Conservation (phyloP, 1,140 invertebrate genomes). For the Colletes gigas region DNA sequence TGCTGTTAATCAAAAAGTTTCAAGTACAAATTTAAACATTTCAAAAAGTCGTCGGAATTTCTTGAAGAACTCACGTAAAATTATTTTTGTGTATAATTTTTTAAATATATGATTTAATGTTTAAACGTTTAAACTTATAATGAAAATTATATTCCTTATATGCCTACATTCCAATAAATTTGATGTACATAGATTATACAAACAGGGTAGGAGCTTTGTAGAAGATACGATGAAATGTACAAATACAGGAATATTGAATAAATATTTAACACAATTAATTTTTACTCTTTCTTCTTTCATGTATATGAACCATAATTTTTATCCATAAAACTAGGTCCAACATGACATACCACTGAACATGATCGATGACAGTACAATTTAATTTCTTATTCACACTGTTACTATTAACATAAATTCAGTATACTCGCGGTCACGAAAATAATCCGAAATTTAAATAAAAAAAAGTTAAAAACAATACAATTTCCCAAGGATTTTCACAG, state of each 20-base stretch:
- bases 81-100: constrained; percentile 3
- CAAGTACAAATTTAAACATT: constrained; percentile 17
- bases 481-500: constrained; percentile 20
- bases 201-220: constrained; percentile 47
- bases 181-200: constrained; percentile 51
- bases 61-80: constrained; percentile 4
- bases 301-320: constrained; percentile 36
- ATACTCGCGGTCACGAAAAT: constrained; percentile 20
- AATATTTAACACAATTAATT: constrained; percentile 53
- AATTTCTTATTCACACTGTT: constrained; percentile 31
- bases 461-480: constrained; percentile 13
- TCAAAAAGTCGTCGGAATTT: background rate
- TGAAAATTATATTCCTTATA: constrained; percentile 26
- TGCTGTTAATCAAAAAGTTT: constrained; percentile 14
- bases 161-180: constrained; percentile 36
- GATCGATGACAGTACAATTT: constrained; percentile 34
- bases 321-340: constrained; percentile 44
- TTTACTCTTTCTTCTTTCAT: constrained; percentile 40
- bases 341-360: constrained; percentile 35
- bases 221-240: constrained; percentile 57
- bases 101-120: constrained; percentile 39
- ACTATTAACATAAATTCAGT: constrained; percentile 22
- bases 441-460: constrained; percentile 10
- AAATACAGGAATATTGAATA: constrained; percentile 56
- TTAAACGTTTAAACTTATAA: constrained; percentile 27